Percentiles rank a stretch among this genome's conserved stretches.
Conservation (phyloP, 2,113 vertebrate genomes). For the Illadopsis cleaveri region DNA sequence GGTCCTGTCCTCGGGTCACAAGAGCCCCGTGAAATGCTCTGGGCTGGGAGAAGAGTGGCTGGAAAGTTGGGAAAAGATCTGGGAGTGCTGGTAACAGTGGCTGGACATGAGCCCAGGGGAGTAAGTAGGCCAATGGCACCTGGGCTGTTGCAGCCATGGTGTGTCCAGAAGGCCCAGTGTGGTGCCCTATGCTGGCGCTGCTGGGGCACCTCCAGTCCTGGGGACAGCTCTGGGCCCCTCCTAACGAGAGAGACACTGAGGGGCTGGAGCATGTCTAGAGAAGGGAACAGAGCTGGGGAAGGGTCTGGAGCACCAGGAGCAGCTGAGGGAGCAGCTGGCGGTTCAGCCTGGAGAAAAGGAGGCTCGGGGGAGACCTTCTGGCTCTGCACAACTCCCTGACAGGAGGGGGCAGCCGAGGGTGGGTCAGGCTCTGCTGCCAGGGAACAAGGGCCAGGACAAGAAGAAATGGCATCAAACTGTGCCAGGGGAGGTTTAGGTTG, state of each 20-base stretch:
- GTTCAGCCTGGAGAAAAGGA: neutral
- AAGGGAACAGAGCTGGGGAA: neutral
- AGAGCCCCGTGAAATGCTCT: accelerated
- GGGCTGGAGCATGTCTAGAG: neutral
- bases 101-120: neutral
- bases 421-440: neutral
- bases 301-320: neutral
- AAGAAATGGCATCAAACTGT: accelerated
- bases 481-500: neutral
- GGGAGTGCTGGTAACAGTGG: neutral
- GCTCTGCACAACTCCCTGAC: neutral
- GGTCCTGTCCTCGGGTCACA: neutral
- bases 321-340: too few species aligned
- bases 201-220: neutral
- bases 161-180: neutral
- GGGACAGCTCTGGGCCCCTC: neutral
- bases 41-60: neutral
- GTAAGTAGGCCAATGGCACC: neutral
- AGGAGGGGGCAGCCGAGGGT: neutral
- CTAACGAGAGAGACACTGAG: neutral
- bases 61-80: neutral
- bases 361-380: neutral
- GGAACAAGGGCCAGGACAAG: neutral
- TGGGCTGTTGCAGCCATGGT: neutral
- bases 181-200: neutral